phyloP scores from a whole-genome alignment of 2,888 invertebrate genomes.

The Halocaridina rubra region DNA sequence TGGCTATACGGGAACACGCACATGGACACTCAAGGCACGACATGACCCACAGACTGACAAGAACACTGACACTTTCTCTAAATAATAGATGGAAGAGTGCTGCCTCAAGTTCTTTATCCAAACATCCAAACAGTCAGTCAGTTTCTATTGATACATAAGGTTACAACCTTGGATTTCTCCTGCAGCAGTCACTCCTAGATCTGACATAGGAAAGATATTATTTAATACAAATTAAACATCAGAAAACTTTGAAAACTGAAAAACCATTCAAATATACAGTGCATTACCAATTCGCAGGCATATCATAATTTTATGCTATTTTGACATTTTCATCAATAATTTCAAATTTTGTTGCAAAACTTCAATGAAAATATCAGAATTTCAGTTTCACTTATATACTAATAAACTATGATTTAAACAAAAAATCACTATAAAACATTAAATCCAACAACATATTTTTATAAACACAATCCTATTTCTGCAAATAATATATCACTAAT shows the following conservation, averaged over 20 bases:
- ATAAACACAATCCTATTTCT: too few relatives aligned
- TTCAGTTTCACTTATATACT: too few relatives aligned
- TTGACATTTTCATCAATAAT: too few relatives aligned
- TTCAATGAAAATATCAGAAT: too few relatives aligned
- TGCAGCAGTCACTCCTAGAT: not conserved
- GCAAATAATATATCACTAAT: too few relatives aligned
- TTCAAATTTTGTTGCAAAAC: too few relatives aligned
- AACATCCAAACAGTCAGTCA: not conserved
- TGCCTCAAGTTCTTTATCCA: not conserved
- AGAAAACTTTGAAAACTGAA: not conserved
- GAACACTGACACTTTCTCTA: conserved; percentile 31
- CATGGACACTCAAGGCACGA: conserved; percentile 51
- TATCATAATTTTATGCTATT: too few relatives aligned
- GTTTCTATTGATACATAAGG: not conserved
- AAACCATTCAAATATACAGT: too few relatives aligned
- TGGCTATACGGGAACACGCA: conserved; percentile 49
- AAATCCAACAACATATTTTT: too few relatives aligned
- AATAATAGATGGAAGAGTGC: not conserved
- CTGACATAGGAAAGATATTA: conserved; percentile 11
- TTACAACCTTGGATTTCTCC: not conserved
- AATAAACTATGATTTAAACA: too few relatives aligned
- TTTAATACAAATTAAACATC: not conserved
- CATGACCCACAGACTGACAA: conserved; percentile 39
- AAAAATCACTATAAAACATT: too few relatives aligned
- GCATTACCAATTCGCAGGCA: too few relatives aligned